Evolutionary conservation across 2,888 invertebrate genomes (phyloP).

Genomic region (Trimorus sp.): DNA sequence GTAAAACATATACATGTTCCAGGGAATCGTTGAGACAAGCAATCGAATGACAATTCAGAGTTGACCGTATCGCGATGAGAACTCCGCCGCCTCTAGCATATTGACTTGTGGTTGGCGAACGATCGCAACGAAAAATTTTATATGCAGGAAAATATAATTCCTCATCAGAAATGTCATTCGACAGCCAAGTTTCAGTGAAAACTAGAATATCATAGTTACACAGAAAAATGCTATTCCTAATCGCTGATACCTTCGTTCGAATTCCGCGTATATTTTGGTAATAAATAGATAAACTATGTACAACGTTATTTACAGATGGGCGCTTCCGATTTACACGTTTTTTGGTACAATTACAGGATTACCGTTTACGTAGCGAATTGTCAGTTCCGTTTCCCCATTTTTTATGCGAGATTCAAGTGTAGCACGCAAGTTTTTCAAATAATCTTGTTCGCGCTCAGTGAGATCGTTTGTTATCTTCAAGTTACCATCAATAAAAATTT

Average conservation of each 20-base stretch:
- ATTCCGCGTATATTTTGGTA: neutral
- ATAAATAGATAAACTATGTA: neutral
- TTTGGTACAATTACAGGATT: too few species aligned
- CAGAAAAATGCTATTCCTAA: neutral
- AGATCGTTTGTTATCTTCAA: too few species aligned
- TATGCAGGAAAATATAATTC: neutral
- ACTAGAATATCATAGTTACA: slow-evolving; percentile 4
- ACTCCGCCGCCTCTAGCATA: neutral
- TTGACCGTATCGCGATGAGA: neutral
- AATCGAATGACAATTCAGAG: too few species aligned
- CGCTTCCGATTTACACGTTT: too few species aligned
- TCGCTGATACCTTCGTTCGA: neutral
- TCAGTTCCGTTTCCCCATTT: too few species aligned
- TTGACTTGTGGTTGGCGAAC: neutral
- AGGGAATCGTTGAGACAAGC: neutral
- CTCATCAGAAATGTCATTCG: neutral
- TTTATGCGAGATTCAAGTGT: too few species aligned
- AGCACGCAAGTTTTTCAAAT: too few species aligned
- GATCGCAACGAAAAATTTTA: neutral
- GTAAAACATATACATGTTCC: neutral
- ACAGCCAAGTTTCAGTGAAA: neutral
- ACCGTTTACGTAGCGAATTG: too few species aligned
- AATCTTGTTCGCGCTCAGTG: too few species aligned
- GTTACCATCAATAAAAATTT: too few species aligned
- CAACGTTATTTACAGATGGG: too few species aligned